Evolutionary conservation across 2,797 vertebrate species (phyloP).

Genomic region (Sitta carolinensis): DNA sequence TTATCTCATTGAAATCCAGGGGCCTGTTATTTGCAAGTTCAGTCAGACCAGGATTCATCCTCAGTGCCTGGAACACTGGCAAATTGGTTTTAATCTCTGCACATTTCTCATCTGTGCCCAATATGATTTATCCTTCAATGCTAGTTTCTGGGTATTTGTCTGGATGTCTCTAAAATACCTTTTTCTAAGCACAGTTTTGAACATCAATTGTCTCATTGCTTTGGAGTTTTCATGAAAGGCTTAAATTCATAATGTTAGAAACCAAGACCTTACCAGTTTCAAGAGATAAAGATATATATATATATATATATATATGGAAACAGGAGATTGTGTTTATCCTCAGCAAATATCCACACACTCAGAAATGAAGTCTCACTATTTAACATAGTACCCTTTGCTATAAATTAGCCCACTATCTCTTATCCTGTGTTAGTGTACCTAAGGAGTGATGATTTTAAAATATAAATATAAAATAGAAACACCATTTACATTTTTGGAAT

Average conservation of each 20-base stretch:
- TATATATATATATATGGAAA: neutral
- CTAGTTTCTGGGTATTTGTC: neutral
- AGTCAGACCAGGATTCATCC: constrained; percentile 3
- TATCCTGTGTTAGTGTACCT: neutral
- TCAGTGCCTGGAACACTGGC: constrained; percentile 20
- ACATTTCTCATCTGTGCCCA: constrained; percentile 39
- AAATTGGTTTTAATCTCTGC: constrained; percentile 27
- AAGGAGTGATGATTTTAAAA: neutral
- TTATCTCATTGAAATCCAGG: constrained; percentile 51
- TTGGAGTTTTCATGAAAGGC: neutral
- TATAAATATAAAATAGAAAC: neutral
- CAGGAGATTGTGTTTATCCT: neutral
- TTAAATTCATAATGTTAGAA: neutral
- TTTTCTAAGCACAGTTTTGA: neutral
- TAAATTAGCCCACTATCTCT: neutral
- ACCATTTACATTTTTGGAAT: neutral
- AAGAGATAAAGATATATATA: neutral
- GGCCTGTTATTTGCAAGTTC: constrained; percentile 21
- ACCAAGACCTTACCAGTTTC: neutral
- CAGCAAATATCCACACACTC: neutral
- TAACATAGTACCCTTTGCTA: neutral
- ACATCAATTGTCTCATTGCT: neutral
- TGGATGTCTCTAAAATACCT: neutral
- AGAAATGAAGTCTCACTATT: neutral
- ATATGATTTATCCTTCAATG: constrained; percentile 5